Percentiles rank a stretch among this genome's conserved stretches.
Evolutionary conservation across 1,140 invertebrate species (phyloP).

Genomic region (Teleopsis dalmanni): DNA sequence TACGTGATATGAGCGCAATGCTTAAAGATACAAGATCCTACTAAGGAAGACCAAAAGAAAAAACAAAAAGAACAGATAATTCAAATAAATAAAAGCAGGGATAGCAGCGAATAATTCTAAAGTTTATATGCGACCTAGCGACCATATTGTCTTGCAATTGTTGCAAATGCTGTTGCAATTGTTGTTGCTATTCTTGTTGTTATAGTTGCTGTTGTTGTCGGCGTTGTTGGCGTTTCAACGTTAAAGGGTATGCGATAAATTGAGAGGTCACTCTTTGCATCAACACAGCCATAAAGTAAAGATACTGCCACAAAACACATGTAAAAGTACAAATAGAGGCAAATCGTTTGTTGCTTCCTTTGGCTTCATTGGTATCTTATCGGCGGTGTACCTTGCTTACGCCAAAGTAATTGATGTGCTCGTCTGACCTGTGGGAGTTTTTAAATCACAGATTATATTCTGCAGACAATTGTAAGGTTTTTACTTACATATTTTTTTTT

Average conservation of each 20-base stretch:
- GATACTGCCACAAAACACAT: no score
- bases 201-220: conserved; percentile 3
- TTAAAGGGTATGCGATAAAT: conserved; percentile 31
- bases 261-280: conserved; percentile 39
- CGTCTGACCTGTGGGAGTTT: conserved; percentile 43
- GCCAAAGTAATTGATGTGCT: conserved; percentile 44
- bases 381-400: conserved; percentile 18
- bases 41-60: no score
- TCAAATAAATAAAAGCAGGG: no score
- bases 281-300: background rate
- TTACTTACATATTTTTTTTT: no score
- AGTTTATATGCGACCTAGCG: no score
- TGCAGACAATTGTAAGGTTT: conserved; percentile 35
- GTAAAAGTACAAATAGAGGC: background rate
- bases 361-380: background rate
- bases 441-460: conserved; percentile 43
- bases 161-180: background rate
- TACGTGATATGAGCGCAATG: no score
- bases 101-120: no score
- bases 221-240: conserved; percentile 2
- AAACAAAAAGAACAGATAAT: no score
- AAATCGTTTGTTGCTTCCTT: background rate
- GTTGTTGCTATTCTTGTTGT: background rate
- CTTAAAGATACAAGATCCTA: no score
- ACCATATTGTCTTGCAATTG: background rate